Conservation (phyloP, 2,888 invertebrate genomes). For the Phaedon cochleariae region DNA sequence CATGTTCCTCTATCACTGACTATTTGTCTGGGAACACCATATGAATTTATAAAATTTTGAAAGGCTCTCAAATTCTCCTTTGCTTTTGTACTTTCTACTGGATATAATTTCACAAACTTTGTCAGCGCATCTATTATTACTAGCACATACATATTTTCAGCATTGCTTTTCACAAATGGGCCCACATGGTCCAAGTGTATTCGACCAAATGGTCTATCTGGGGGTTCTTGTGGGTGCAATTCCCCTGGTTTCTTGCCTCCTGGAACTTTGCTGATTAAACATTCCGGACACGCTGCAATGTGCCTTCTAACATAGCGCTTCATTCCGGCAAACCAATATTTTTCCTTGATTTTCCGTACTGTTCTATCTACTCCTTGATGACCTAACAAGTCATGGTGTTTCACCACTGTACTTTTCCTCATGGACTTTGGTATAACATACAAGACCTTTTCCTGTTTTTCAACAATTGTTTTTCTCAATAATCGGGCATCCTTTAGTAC, state of each 20-base stretch:
- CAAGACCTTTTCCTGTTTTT: not conserved
- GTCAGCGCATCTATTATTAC: slow-evolving; percentile 33
- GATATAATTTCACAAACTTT: slow-evolving; percentile 29
- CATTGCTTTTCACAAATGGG: slow-evolving; percentile 30
- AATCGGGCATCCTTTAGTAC: not conserved
- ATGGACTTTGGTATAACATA: slow-evolving; percentile 36
- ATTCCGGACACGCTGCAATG: slow-evolving; percentile 32
- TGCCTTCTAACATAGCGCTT: slow-evolving; percentile 30
- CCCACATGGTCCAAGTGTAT: slow-evolving; percentile 37
- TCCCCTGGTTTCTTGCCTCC: slow-evolving; percentile 32
- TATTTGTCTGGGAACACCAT: slow-evolving; percentile 36
- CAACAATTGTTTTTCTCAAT: not conserved
- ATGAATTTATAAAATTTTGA: slow-evolving; percentile 32
- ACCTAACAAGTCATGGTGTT: slow-evolving; percentile 33
- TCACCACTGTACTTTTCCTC: slow-evolving; percentile 32
- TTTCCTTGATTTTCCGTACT: slow-evolving; percentile 12
- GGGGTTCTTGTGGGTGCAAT: slow-evolving; percentile 31
- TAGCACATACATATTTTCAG: slow-evolving; percentile 27
- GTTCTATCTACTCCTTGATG: slow-evolving; percentile 33
- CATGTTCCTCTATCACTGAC: slow-evolving; percentile 37
- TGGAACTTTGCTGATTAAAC: slow-evolving; percentile 34
- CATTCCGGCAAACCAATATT: slow-evolving; percentile 38
- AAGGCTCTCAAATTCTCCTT: slow-evolving; percentile 25
- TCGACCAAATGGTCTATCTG: slow-evolving; percentile 32
- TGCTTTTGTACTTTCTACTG: slow-evolving; percentile 27